Evolutionary conservation across 2,888 invertebrate genomes (phyloP).

Genomic region (Scaptomyza parva): DNA sequence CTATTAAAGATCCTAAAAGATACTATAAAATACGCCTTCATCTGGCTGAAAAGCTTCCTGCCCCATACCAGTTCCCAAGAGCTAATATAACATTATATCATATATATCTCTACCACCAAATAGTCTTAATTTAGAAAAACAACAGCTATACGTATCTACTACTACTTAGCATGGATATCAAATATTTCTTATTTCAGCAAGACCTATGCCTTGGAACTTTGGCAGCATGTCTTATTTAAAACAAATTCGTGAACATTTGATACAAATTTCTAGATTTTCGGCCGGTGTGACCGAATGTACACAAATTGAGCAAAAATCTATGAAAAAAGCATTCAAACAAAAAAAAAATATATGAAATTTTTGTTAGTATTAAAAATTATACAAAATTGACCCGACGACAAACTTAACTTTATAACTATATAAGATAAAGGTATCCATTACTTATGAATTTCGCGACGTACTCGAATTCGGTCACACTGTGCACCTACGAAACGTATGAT

Average conservation of each 20-base stretch:
- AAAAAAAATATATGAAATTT: too few relatives aligned
- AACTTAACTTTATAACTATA: too few relatives aligned
- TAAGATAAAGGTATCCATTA: neutral
- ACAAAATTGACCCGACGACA: too few relatives aligned
- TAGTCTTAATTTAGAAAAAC: neutral
- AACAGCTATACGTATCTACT: neutral
- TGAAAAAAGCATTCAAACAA: too few relatives aligned
- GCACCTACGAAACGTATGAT: neutral
- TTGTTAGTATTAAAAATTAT: too few relatives aligned
- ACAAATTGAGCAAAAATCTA: neutral
- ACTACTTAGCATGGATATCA: constrained; percentile 33
- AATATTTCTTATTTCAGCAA: constrained; percentile 49
- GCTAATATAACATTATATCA: neutral
- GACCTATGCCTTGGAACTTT: constrained; percentile 20
- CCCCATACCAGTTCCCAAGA: neutral
- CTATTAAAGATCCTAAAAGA: constrained; percentile 3
- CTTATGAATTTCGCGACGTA: neutral
- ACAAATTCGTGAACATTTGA: constrained; percentile 19
- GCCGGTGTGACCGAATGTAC: constrained; percentile 51
- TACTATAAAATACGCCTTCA: neutral
- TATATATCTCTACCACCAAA: neutral
- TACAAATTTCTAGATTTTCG: neutral
- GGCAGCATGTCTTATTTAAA: constrained; percentile 48
- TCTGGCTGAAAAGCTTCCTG: neutral
- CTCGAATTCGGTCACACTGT: constrained; percentile 23